Conservation (phyloP, 1,140 invertebrate genomes). For the Gryllus bimaculatus region DNA sequence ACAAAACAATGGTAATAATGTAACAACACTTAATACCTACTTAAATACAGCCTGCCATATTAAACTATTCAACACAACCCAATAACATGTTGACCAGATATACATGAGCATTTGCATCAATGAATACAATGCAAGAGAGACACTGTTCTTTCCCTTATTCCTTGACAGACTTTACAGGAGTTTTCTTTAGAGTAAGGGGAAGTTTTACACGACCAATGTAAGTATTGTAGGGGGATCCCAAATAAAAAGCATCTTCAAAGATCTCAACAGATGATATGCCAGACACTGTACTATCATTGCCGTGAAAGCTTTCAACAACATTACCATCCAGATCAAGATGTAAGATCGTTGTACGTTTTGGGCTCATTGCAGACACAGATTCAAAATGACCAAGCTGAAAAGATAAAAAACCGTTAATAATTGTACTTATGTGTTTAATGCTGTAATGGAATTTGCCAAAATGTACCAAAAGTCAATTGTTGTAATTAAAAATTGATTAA, state of each 20-base stretch:
- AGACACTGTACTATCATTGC: conserved; percentile 37
- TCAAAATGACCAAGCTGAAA: background rate
- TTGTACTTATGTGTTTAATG: background rate
- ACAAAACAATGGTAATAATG: too few relatives aligned
- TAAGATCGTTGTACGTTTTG: conserved; percentile 40
- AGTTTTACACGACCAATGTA: conserved; percentile 53
- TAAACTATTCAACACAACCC: too few relatives aligned
- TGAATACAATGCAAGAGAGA: too few relatives aligned
- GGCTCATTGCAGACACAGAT: conserved; percentile 24
- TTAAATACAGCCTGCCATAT: too few relatives aligned
- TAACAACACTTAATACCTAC: too few relatives aligned
- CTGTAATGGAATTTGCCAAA: background rate
- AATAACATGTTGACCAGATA: too few relatives aligned
- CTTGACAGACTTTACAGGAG: background rate
- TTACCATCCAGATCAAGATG: conserved; percentile 55
- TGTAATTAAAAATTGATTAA: background rate
- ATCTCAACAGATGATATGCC: conserved; percentile 52
- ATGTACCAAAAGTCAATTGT: background rate
- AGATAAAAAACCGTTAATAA: background rate
- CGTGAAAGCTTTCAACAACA: conserved; percentile 49
- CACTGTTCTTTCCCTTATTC: background rate
- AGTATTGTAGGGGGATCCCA: conserved; percentile 59
- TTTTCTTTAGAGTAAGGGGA: conserved; percentile 21
- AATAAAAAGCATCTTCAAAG: conserved; percentile 43
- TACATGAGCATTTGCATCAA: too few relatives aligned